Conservation (phyloP, 2,888 invertebrate species). For the Caenorhabditis auriculariae region DNA sequence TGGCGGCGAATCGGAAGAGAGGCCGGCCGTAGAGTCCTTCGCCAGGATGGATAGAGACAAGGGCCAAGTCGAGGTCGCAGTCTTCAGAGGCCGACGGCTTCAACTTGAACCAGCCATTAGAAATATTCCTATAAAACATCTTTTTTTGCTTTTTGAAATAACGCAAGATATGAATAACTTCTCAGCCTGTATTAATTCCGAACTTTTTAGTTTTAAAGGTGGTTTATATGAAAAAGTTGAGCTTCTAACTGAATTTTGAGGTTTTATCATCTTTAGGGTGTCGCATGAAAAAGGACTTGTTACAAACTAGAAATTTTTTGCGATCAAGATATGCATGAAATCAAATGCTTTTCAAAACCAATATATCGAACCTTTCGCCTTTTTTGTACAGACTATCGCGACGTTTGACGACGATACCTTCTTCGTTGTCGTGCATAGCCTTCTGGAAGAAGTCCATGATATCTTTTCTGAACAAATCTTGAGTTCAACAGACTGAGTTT, state of each 20-base stretch:
- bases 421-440: slow-evolving; percentile 53
- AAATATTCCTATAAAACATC: slow-evolving; percentile 16
- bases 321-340: no score
- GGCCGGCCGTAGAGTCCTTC: slow-evolving; percentile 18
- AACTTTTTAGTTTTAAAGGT: no score
- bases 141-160: background rate
- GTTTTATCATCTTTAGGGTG: no score
- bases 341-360: no score
- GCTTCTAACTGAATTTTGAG: no score
- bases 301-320: no score
- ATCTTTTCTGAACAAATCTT: slow-evolving; percentile 38
- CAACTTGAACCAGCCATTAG: slow-evolving; percentile 55
- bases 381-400: slow-evolving; percentile 35
- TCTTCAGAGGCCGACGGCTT: slow-evolving; percentile 56
- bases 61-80: slow-evolving; percentile 52
- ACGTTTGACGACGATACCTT: slow-evolving; percentile 60
- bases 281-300: no score
- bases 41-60: slow-evolving; percentile 42
- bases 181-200: no score
- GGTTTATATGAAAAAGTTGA: no score
- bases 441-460: slow-evolving; percentile 49
- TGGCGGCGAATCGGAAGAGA: slow-evolving; percentile 43
- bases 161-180: background rate
- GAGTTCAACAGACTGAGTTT: no score
- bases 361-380: slow-evolving; percentile 37